Percentiles rank a stretch among this genome's conserved stretches.
Evolutionary conservation across 2,113 vertebrate genomes (phyloP).

Genomic region (Plecotus auritus): DNA sequence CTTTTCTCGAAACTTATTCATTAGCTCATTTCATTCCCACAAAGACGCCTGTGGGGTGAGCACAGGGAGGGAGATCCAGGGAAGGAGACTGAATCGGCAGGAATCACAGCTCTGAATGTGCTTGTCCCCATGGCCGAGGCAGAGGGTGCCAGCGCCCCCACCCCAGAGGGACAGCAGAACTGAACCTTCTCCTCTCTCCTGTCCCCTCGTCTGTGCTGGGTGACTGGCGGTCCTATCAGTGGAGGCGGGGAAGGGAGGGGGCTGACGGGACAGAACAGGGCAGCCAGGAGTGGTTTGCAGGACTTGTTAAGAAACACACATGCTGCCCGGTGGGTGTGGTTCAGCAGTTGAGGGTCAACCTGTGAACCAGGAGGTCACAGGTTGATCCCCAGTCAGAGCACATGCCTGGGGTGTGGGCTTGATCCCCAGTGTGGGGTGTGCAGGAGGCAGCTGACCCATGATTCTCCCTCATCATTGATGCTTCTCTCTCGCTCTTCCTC

Average conservation of each 20-base stretch:
- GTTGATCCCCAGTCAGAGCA: too few relatives aligned
- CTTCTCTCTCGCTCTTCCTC: too few relatives aligned
- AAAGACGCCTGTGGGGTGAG: neutral
- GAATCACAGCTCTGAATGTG: neutral
- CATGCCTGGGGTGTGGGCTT: too few relatives aligned
- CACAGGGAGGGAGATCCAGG: fast-evolving
- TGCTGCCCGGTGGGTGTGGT: too few relatives aligned
- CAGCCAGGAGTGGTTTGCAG: neutral
- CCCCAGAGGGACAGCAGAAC: neutral
- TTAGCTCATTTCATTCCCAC: neutral
- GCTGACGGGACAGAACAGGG: fast-evolving
- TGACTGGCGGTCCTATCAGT: fast-evolving
- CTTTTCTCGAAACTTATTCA: neutral
- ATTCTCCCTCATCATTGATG: too few relatives aligned
- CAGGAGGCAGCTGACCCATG: too few relatives aligned
- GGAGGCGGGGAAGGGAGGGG: neutral
- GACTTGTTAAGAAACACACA: neutral
- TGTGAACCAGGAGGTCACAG: too few relatives aligned
- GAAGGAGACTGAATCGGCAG: neutral
- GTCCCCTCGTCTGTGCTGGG: neutral
- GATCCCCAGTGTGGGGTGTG: too few relatives aligned
- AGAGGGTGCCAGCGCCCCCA: neutral
- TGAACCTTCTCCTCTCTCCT: too few relatives aligned
- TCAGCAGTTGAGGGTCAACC: too few relatives aligned
- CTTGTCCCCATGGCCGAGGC: neutral